Evolutionary conservation across 2,797 vertebrate species (phyloP).

Genomic region (Dipus sagitta): DNA sequence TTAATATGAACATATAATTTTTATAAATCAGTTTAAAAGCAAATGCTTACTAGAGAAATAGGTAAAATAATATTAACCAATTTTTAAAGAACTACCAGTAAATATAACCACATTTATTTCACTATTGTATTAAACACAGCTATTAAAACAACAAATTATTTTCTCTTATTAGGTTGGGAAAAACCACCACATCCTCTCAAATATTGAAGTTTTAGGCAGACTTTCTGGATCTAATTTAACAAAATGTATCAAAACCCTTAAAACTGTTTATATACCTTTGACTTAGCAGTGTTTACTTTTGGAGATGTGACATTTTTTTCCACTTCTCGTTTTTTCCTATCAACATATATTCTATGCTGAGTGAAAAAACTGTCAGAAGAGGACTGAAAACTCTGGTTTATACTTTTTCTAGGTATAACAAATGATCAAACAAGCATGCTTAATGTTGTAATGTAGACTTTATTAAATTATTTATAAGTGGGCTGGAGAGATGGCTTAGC

Average conservation of each 20-base stretch:
- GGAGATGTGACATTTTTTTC: slow-evolving; percentile 50
- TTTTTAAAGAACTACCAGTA: slow-evolving; percentile 26
- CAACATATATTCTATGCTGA: slow-evolving; percentile 35
- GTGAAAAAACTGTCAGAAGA: slow-evolving; percentile 39
- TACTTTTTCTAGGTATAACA: slow-evolving; percentile 50
- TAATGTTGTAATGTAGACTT: slow-evolving; percentile 56
- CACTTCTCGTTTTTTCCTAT: slow-evolving; percentile 24
- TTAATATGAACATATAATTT: slow-evolving; percentile 62
- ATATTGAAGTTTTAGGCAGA: background rate
- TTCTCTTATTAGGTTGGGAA: slow-evolving; percentile 31
- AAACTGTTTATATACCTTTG: slow-evolving; percentile 59
- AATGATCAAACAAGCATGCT: slow-evolving; percentile 44
- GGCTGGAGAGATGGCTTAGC: too few relatives aligned
- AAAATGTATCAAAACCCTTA: slow-evolving; percentile 60
- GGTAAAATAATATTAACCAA: slow-evolving; percentile 28
- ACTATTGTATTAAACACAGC: slow-evolving; percentile 45
- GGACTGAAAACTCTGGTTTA: slow-evolving; percentile 55
- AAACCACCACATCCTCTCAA: background rate
- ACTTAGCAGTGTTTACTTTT: slow-evolving; percentile 56
- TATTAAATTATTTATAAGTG: slow-evolving; percentile 57
- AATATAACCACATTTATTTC: slow-evolving; percentile 49
- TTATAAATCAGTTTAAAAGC: slow-evolving; percentile 65
- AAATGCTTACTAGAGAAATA: slow-evolving; percentile 50
- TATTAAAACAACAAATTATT: slow-evolving; percentile 59
- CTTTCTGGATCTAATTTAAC: slow-evolving; percentile 9